Conservation (phyloP, 2,888 invertebrate species). For the Scaptomyza flava region DNA sequence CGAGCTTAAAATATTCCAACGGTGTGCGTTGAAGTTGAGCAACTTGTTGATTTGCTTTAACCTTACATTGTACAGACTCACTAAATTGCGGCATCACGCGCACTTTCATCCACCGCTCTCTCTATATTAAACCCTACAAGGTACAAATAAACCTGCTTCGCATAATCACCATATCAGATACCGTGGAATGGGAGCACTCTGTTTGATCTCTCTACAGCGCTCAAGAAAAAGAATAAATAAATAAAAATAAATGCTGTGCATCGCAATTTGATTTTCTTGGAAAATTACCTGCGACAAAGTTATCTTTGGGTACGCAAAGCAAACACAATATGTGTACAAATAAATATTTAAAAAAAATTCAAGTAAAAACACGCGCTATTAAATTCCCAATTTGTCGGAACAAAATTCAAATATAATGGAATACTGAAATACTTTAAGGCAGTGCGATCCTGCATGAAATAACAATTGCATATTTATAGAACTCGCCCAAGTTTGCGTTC, state of each 20-base stretch:
- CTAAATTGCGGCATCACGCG: neutral
- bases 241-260: slow-evolving; percentile 4
- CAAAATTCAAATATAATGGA: neutral
- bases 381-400: neutral
- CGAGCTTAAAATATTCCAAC: slow-evolving; percentile 72
- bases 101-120: neutral
- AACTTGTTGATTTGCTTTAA: slow-evolving; percentile 74
- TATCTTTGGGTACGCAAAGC: neutral
- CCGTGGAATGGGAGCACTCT: slow-evolving; percentile 22
- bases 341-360: neutral
- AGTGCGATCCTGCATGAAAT: neutral
- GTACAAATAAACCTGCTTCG: slow-evolving; percentile 40
- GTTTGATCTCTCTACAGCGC: slow-evolving; percentile 59
- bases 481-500: neutral
- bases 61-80: slow-evolving; percentile 41
- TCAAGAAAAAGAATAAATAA: slow-evolving; percentile 10
- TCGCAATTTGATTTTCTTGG: slow-evolving; percentile 23
- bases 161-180: slow-evolving; percentile 62
- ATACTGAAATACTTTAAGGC: no score
- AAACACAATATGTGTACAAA: neutral
- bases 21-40: slow-evolving; percentile 65
- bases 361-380: neutral
- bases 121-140: neutral
- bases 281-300: slow-evolving; percentile 11
- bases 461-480: neutral